Evolutionary conservation across 2,797 vertebrate species (phyloP).

Genomic region (Syngnathus acus): DNA sequence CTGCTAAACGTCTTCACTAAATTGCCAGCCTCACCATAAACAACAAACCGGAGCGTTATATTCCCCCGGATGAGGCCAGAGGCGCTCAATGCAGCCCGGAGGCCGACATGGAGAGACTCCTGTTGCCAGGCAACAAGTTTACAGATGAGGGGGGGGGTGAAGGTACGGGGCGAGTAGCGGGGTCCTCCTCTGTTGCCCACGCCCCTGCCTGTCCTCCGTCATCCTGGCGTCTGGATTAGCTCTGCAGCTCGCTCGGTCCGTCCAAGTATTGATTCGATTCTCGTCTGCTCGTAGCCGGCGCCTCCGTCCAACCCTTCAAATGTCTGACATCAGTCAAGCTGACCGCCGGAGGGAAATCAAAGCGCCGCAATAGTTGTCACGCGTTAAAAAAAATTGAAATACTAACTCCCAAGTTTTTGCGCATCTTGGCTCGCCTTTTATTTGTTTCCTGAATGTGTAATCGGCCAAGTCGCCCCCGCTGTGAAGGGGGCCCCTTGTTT

Average conservation of each 20-base stretch:
- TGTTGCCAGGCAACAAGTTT: conserved; percentile 76
- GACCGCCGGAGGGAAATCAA: not conserved
- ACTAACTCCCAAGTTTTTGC: not conserved
- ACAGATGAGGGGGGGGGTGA: conserved; percentile 28
- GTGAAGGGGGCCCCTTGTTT: conserved; percentile 82
- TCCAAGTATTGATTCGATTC: conserved; percentile 46
- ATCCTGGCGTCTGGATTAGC: conserved; percentile 48
- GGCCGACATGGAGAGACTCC: conserved; percentile 57
- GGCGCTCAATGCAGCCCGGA: conserved; percentile 64
- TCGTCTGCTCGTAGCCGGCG: not conserved
- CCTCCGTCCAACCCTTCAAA: not conserved
- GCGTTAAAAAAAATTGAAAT: not conserved
- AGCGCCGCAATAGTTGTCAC: not conserved
- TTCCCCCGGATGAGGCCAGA: conserved; percentile 56
- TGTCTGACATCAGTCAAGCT: not conserved
- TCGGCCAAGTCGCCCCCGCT: conserved; percentile 79
- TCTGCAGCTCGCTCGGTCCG: conserved; percentile 40
- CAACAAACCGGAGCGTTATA: conserved; percentile 42
- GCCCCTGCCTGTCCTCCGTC: conserved; percentile 50
- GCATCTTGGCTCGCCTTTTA: conserved; percentile 42
- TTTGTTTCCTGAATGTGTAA: conserved; percentile 87
- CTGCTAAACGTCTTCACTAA: conserved; percentile 38
- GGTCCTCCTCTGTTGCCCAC: conserved; percentile 56
- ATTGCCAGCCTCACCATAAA: conserved; percentile 35
- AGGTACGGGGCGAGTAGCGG: conserved; percentile 18